Base-by-base conservation (phyloP, 2,113 vertebrate species). In the Serilophus lunatus region DNA sequence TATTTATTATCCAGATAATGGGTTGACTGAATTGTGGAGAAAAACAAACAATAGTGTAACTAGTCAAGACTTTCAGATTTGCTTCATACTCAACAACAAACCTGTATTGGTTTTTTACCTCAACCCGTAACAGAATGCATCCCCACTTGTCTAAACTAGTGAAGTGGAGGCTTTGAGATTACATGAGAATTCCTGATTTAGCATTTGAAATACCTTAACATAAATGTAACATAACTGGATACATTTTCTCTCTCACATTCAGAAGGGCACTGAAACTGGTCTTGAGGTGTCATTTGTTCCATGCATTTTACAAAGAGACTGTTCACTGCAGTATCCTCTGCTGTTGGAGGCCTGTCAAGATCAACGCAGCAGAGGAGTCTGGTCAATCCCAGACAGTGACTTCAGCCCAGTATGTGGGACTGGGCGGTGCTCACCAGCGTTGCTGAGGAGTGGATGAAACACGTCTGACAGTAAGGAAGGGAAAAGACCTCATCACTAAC, bases 121-220 rank as follows among this genome's bases (percentile, higher is more conserved):
- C 5, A 17, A 13, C 5, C 15, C 9, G 22, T 45, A 74, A 18
- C 2, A 59, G 20, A 18, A 38, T 50, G 22, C 36, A 77, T 18
- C 10, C 15, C 4, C 9, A 2, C 26, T 31, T n/a, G 11, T 36
- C 33, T 35, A 38, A 45, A 61, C 1, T 7, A 54, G 23, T 2
- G 0, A 13, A 35, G 28, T 44, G 18, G 50, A 65, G n/a, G 18
- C 54, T 7, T 0, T 31, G 15, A 82, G 19, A 57, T 65, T 44
- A 26, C 17, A 8, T 5, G 3, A 42, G 5, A 74, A 28, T 6
- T n/a, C 19, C n/a, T 26, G 47, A 47, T n/a, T 53, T 70, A 54
- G 28, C 0, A 0, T 38, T 56, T 61, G 40, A 80, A 88, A 77
- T 59, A 38, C 9, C 36, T 74, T 33, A 82, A 51, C 1, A 0